These are phyloP conservation scores for Listronotus bonariensis DNA, from an alignment of 1,140 invertebrate species.

Conservation along the genomic window DNA sequence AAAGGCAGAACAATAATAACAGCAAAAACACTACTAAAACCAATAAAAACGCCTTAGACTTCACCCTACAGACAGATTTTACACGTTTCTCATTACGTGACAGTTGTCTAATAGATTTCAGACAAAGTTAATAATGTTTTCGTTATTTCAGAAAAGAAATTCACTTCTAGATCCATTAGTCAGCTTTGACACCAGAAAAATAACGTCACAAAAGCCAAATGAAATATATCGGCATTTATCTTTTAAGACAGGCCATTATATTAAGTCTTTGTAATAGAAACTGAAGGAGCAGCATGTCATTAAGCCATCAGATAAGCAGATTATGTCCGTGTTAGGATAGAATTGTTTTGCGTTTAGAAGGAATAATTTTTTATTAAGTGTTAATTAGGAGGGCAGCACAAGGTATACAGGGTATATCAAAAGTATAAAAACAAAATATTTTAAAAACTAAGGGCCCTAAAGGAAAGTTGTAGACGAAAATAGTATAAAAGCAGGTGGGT, in stretches of 20 bases:
- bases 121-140: slow-evolving; percentile 42
- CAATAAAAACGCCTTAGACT: not conserved
- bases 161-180: slow-evolving; percentile 41
- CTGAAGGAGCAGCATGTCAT: not conserved
- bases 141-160: slow-evolving; percentile 17
- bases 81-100: slow-evolving; percentile 23
- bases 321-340: too few species aligned
- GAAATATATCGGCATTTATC: slow-evolving; percentile 42
- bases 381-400: too few species aligned
- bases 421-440: too few species aligned
- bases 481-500: too few species aligned
- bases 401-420: too few species aligned
- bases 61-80: slow-evolving; percentile 1
- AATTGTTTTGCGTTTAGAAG: too few species aligned
- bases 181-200: slow-evolving; percentile 45
- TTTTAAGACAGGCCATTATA: slow-evolving; percentile 1
- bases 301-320: not conserved
- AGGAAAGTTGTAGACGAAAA: too few species aligned
- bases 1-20: slow-evolving; percentile 14
- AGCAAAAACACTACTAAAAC: slow-evolving; percentile 2
- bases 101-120: slow-evolving; percentile 45
- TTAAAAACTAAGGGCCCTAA: too few species aligned
- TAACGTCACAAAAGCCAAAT: slow-evolving; percentile 43
- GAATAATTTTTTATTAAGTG: too few species aligned
- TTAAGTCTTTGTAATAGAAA: slow-evolving; percentile 5